Conservation (phyloP, 2,113 vertebrate genomes). For the Dryoscopus gambensis region DNA sequence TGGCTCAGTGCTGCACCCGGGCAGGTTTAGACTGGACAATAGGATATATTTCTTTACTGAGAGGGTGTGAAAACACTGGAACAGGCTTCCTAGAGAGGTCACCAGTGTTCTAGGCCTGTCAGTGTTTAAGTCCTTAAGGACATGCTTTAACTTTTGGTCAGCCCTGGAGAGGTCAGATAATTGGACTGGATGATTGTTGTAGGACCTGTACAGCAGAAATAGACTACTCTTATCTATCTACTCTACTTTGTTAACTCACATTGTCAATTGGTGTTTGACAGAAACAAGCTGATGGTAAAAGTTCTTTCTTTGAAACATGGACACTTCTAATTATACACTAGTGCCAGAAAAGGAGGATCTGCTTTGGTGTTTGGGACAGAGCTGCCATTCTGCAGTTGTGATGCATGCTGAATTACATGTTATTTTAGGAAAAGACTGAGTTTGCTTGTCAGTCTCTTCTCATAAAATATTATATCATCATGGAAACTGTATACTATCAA, state of each 20-base stretch:
- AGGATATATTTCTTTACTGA: not conserved
- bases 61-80: not conserved
- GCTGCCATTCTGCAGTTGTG: not conserved
- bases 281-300: not conserved
- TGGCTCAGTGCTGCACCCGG: not conserved
- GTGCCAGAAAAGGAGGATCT: not conserved
- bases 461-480: not conserved
- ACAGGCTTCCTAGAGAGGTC: not conserved
- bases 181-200: not conserved
- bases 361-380: not conserved
- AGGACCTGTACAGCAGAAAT: not conserved
- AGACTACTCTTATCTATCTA: not conserved
- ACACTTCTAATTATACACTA: not conserved
- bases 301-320: not conserved
- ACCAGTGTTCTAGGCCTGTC: not conserved
- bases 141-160: not conserved
- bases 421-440: not conserved
- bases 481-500: not conserved
- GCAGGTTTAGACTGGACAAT: not conserved
- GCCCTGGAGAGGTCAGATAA: not conserved
- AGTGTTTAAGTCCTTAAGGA: not conserved
- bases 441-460: not conserved
- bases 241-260: not conserved
- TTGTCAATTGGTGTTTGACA: not conserved
- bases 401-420: not conserved